Base-by-base conservation (phyloP, 2,888 invertebrate species). In the Pristionchus arcanus region DNA sequence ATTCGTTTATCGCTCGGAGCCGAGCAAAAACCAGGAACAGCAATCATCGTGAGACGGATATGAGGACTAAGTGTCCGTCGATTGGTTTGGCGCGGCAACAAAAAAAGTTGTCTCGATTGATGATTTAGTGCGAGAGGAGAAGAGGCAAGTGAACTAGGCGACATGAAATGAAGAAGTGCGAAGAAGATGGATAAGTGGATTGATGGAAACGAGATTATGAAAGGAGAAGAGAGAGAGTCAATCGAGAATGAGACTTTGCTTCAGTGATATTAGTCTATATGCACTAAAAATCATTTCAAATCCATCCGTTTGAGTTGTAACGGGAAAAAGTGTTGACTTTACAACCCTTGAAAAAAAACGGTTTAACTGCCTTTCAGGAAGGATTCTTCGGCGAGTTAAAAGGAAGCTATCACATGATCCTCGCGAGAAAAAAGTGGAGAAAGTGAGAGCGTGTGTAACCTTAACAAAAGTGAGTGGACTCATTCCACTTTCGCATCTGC, bases 401-500 rank as follows among this genome's bases (percentile, higher is more conserved):
- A 16, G 21, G 68, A 34, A 4, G n/a, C 28, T n/a, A 71, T 71
- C 34, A 71, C 34, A 31, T 71, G 68, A 66, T 71, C 28, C 37
- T 34, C 13, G 31, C 16, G 15, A 71, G 74, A n/a, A 37, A 74
- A 81, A 81, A 81, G 49, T 53, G 49, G 25, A 21, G 81, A 53
- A 81, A 81, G 81, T 53, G 81, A 81, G 81, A 81, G 81, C 42
- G 42, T 81, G 81, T 81, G n/a, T 34, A 77, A 81, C 81, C 28
- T 81, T 81, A 81, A 81, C 81, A 81, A 81, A 81, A 81, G 81
- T 81, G 81, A 81, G 81, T 81, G 81, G 81, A 53, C 81, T 53
- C 49, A 49, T 81, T 49, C 81, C 81, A 81, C 81, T 81, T 81
- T 81, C 81, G 42, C 81, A 21, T 4, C 66, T 9, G 28, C 74